Evolutionary conservation across 2,797 vertebrate species (phyloP).

Genomic region (Falco berigora): DNA sequence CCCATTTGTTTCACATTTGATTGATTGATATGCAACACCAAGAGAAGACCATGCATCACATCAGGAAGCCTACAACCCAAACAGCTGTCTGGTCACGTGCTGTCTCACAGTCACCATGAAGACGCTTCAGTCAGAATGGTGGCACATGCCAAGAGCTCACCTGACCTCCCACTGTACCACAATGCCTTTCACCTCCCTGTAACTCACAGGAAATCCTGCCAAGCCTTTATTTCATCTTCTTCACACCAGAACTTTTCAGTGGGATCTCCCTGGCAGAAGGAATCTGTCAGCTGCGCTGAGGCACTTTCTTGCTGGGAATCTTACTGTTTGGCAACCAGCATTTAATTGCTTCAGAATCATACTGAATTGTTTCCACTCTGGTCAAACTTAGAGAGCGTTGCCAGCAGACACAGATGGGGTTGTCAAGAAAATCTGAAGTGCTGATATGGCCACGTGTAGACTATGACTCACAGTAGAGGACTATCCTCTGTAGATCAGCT

Average conservation of each 20-base stretch:
- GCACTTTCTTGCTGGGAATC: not conserved
- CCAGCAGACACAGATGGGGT: constrained; percentile 52
- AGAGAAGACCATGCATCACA: not conserved
- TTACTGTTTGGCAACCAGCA: constrained; percentile 37
- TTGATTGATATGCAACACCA: not conserved
- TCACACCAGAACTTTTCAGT: not conserved
- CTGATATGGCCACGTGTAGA: constrained; percentile 56
- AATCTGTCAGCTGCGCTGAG: not conserved
- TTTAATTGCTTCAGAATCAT: constrained; percentile 9
- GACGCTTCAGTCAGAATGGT: not conserved
- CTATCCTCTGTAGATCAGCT: not conserved
- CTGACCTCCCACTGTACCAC: not conserved
- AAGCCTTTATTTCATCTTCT: not conserved
- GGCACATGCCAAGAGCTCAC: not conserved
- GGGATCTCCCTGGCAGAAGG: not conserved
- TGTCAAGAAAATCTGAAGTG: constrained; percentile 55
- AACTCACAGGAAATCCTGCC: not conserved
- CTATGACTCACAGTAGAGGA: constrained; percentile 45
- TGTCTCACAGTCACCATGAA: not conserved
- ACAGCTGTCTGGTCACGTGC: not conserved
- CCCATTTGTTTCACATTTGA: not conserved
- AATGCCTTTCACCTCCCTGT: not conserved
- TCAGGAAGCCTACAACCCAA: not conserved
- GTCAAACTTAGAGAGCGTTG: not conserved
- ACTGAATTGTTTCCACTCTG: constrained; percentile 57